These are phyloP conservation scores for Puma concolor DNA, from an alignment of 2,113 vertebrate genomes.

Conservation along the genomic window DNA sequence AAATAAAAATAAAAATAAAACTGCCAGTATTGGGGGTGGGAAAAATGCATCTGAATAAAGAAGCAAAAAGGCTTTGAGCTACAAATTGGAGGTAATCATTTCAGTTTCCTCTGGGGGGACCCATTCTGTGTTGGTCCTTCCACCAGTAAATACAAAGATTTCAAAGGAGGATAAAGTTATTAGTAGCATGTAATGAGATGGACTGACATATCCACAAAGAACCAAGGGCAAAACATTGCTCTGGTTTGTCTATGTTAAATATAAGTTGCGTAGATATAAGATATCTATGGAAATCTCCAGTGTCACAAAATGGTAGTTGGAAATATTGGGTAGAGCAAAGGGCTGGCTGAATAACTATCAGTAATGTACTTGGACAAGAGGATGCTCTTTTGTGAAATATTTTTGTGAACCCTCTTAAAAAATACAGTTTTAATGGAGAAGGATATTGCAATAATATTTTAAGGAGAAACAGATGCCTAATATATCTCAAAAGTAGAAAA, in stretches of 20 bases:
- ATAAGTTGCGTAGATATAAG: not conserved
- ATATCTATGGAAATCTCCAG: not conserved
- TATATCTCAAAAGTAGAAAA: not conserved
- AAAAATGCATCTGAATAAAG: not conserved
- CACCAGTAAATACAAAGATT: not conserved
- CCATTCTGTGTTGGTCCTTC: not conserved
- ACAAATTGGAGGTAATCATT: not conserved
- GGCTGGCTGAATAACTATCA: not conserved
- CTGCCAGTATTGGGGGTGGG: not conserved
- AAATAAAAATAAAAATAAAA: not conserved
- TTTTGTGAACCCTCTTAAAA: not conserved
- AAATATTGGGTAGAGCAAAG: not conserved
- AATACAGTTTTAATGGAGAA: not conserved
- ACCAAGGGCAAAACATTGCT: not conserved
- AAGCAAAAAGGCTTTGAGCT: not conserved
- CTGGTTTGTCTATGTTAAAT: not conserved
- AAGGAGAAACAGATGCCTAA: not conserved
- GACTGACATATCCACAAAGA: not conserved
- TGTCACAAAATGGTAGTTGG: not conserved
- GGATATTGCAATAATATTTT: not conserved
- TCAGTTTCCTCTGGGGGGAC: not conserved
- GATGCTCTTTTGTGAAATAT: not conserved
- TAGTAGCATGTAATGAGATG: not conserved
- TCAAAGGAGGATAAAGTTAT: not conserved
- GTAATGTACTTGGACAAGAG: not conserved